Base-by-base conservation (phyloP, 2,797 vertebrate genomes). In the Delichon dasypus region DNA sequence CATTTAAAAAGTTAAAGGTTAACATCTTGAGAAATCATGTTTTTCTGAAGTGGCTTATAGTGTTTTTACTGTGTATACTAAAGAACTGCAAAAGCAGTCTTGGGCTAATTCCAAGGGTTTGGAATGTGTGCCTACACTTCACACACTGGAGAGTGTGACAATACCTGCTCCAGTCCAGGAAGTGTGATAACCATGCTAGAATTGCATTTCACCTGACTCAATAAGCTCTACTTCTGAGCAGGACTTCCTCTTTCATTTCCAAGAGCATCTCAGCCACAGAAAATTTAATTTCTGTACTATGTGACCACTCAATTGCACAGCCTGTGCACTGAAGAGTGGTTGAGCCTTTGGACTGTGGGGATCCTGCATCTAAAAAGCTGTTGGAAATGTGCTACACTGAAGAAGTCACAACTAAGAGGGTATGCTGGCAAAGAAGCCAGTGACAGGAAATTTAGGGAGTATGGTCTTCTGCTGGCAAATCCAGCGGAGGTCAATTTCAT, bases 261-360 rank as follows among this genome's bases (percentile, higher is more conserved):
- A 5, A 14, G 42, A n/a, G 13, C 3, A 1, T 62, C 44, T 62
- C 0, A 0, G 8, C 11, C 21, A 20, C 6, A 30, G 51, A 30
- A 23, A 26, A 11, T 23, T 72, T 61, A 17, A n/a, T 5, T 25
- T 5, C 22, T 55, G 21, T 36, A 2, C 8, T 45, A 13, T 21
- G 8, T 38, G 16, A 36, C 6, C 1, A 0, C 23, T 38, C 23
- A 51, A 32, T 22, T 0, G 3, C 16, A 5, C 11, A 11, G 23
- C 19, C 21, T 53, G 1, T 27, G 10, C 16, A 1, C 42, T 16
- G 3, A 1, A 4, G 10, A 13, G 2, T 3, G 6, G 16, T 12
- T 57, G 23, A 2, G 2, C 44, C 13, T 76, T 76, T 54, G 48
- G n/a, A 7, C 5, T 89, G 22, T 58, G 25, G 57, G 6, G 9